A percentile compares a stretch with the other conserved stretches of the same genome.
Conservation (phyloP, 2,113 vertebrate species). For the Hemiscyllium ocellatum region DNA sequence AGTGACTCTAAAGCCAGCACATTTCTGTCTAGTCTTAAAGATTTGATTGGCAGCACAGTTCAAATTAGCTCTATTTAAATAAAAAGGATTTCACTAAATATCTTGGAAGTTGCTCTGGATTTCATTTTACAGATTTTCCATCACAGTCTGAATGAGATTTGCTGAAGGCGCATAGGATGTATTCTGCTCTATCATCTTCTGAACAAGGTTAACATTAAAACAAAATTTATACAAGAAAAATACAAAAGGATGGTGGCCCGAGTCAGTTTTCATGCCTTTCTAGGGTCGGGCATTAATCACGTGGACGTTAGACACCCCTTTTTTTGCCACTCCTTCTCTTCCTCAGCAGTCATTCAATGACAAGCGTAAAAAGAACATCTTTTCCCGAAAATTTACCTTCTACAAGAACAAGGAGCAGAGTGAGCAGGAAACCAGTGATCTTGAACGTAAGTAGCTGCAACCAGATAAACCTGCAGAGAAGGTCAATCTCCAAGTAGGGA, state of each 20-base stretch:
- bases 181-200: too few relatives aligned
- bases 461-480: constrained; percentile 43
- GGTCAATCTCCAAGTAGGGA: constrained; percentile 30
- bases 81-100: neutral
- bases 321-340: constrained; percentile 81
- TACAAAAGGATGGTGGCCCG: constrained; percentile 48
- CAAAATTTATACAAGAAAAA: neutral
- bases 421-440: constrained; percentile 95
- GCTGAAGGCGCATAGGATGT: too few relatives aligned
- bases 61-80: neutral
- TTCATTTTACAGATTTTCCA: neutral
- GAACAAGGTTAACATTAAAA: neutral
- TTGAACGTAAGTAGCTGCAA: constrained; percentile 92
- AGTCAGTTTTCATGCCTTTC: constrained; percentile 62
- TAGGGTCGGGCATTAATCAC: constrained; percentile 64
- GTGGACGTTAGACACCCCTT: constrained; percentile 76
- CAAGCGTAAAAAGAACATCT: constrained; percentile 98
- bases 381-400: constrained; percentile 99
- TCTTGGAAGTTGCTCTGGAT: neutral
- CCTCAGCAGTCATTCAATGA: constrained; percentile 97
- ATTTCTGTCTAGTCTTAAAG: neutral
- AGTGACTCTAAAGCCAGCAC: constrained; percentile 59
- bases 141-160: neutral
- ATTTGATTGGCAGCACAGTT: neutral
- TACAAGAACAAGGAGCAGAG: constrained; percentile 99